These are phyloP conservation scores for Thereva nobilitata DNA, from an alignment of 2,888 invertebrate genomes.

Conservation along the genomic window DNA sequence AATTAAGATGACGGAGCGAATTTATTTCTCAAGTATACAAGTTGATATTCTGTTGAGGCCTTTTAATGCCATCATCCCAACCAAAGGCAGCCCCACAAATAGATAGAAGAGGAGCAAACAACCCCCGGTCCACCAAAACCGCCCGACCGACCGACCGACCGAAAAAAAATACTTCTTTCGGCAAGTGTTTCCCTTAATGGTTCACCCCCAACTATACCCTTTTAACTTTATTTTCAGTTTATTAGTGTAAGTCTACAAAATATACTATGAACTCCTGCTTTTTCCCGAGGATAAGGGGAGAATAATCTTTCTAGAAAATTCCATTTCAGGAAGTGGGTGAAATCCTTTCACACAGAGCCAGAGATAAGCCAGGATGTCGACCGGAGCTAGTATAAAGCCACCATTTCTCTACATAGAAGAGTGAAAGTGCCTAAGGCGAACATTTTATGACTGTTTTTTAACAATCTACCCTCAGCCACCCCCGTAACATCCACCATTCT, in stretches of 20 bases:
- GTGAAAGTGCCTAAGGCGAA: slow-evolving; percentile 19
- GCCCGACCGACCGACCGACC: too few relatives aligned
- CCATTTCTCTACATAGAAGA: background rate
- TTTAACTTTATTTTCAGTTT: slow-evolving; percentile 3
- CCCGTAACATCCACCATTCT: background rate
- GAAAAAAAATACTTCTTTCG: too few relatives aligned
- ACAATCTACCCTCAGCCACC: slow-evolving; percentile 2
- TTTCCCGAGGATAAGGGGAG: too few relatives aligned
- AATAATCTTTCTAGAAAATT: background rate
- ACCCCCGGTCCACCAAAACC: too few relatives aligned
- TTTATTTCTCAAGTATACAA: too few relatives aligned
- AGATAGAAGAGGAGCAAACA: too few relatives aligned
- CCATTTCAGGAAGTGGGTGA: slow-evolving; percentile 9
- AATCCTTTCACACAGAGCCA: slow-evolving; percentile 2
- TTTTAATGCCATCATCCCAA: too few relatives aligned
- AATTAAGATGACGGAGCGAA: too few relatives aligned
- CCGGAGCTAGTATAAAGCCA: slow-evolving; percentile 1
- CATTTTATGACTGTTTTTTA: slow-evolving; percentile 20
- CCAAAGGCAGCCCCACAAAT: too few relatives aligned
- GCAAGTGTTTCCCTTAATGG: background rate
- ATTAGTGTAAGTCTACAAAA: slow-evolving; percentile 7
- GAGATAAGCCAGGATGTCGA: slow-evolving; percentile 4
- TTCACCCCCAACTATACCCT: background rate
- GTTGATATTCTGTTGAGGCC: too few relatives aligned
- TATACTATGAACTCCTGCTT: too few relatives aligned